These are phyloP conservation scores for Serranochromis macrocephalus DNA, from an alignment of 2,113 vertebrate species.

Conservation along the genomic window DNA sequence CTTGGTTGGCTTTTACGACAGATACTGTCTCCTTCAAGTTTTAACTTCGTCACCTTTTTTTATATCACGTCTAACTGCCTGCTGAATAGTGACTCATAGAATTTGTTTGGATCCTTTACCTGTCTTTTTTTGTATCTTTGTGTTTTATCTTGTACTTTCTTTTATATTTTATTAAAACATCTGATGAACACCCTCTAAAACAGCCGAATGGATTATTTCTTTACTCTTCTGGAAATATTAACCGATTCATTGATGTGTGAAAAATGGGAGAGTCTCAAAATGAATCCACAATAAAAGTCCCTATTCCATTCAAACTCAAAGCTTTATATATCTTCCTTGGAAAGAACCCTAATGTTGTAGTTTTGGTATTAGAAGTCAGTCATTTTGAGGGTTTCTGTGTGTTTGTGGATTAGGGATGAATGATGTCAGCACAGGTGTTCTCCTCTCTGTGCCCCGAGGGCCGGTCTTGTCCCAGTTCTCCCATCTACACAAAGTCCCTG, in stretches of 20 bases:
- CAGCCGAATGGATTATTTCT: not conserved
- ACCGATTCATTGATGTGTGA: not conserved
- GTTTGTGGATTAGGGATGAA: slow-evolving; percentile 1
- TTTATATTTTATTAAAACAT: not conserved
- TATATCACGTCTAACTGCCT: not conserved
- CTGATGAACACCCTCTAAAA: not conserved
- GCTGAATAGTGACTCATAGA: not conserved
- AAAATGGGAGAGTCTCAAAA: not conserved
- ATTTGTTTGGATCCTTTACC: not conserved
- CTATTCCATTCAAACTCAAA: not conserved
- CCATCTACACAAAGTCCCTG: slow-evolving; percentile 58
- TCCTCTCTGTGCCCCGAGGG: slow-evolving; percentile 28
- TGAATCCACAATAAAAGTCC: not conserved
- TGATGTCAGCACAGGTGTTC: slow-evolving; percentile 56
- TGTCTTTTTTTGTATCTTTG: not conserved
- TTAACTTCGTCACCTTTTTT: not conserved
- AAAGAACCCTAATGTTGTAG: not conserved
- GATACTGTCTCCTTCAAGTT: not conserved
- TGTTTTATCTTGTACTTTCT: not conserved
- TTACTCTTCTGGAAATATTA: not conserved
- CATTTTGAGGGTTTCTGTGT: not conserved
- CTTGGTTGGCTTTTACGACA: not conserved
- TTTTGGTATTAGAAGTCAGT: not conserved
- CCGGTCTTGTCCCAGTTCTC: not conserved
- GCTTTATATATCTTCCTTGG: not conserved